Evolutionary conservation across 2,888 invertebrate species (phyloP).

Genomic region (Eupithecia insigniata): DNA sequence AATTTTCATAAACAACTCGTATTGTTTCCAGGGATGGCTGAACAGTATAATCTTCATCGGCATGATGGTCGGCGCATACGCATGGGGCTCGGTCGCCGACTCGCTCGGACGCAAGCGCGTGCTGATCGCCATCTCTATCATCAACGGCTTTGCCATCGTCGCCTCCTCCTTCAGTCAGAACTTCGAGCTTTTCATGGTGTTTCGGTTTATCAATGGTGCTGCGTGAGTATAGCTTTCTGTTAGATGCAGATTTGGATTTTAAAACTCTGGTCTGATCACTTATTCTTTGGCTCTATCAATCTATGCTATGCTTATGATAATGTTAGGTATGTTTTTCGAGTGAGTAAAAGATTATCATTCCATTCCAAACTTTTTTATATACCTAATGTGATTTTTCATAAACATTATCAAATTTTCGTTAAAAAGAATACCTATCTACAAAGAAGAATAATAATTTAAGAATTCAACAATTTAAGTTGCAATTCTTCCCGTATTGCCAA

Average conservation of each 20-base stretch:
- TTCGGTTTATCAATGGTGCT: conserved; percentile 95
- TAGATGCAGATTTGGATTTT: neutral
- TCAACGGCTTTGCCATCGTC: conserved; percentile 95
- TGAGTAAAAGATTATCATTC: neutral
- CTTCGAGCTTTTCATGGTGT: conserved; percentile 94
- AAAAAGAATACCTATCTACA: no score
- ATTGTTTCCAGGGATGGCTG: conserved; percentile 82
- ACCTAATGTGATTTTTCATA: neutral
- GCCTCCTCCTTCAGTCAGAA: conserved; percentile 95
- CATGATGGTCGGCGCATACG: conserved; percentile 97
- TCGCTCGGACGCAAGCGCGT: conserved; percentile 94
- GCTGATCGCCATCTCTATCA: conserved; percentile 93
- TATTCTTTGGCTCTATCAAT: neutral
- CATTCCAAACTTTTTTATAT: neutral
- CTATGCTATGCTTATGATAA: neutral
- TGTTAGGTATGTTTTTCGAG: neutral
- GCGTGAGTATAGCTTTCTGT: conserved; percentile 88
- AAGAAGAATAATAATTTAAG: no score
- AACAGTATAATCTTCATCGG: conserved; percentile 93
- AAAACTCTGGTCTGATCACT: neutral
- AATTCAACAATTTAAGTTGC: no score
- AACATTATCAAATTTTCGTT: neutral
- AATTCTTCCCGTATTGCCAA: no score
- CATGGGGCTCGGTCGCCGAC: conserved; percentile 96
- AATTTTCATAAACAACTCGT: neutral